phyloP scores from a whole-genome alignment of 1,140 invertebrate genomes.

The Drosophila kikkawai region DNA sequence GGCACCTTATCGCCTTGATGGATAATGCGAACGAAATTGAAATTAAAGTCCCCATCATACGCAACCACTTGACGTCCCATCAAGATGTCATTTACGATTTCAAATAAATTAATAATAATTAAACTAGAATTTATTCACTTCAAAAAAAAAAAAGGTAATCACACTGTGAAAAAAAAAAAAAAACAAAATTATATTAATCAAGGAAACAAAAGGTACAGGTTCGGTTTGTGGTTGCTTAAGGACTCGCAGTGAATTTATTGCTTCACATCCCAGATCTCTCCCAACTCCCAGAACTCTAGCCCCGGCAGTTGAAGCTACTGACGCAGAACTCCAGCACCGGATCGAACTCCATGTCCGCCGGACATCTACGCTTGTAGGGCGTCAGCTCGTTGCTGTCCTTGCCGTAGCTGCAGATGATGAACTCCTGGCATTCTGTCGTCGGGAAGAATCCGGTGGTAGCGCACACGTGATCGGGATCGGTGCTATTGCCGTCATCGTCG shows the following conservation, averaged over 20 bases:
- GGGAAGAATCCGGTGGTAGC: slow-evolving; percentile 48
- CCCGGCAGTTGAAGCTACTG: slow-evolving; percentile 12
- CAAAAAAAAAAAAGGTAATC: slow-evolving; percentile 36
- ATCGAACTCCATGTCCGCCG: slow-evolving; percentile 54
- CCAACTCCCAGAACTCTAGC: not conserved
- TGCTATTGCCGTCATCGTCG: not conserved
- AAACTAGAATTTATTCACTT: slow-evolving; percentile 67
- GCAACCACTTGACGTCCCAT: slow-evolving; percentile 22
- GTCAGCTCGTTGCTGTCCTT: not conserved
- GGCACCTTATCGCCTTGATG: slow-evolving; percentile 15
- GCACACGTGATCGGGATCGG: slow-evolving; percentile 19
- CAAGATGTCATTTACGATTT: slow-evolving; percentile 37
- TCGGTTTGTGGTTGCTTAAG: slow-evolving; percentile 24
- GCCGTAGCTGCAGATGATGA: slow-evolving; percentile 46
- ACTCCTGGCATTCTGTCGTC: slow-evolving; percentile 40
- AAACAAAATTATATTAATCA: not conserved
- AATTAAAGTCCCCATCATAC: slow-evolving; percentile 35
- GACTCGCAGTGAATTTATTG: slow-evolving; percentile 32
- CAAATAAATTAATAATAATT: slow-evolving; percentile 62
- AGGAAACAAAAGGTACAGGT: slow-evolving; percentile 23
- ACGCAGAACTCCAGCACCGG: slow-evolving; percentile 19
- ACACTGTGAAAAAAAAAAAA: slow-evolving; percentile 21
- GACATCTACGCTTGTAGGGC: slow-evolving; percentile 25
- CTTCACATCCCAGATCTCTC: not conserved
- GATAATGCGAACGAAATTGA: slow-evolving; percentile 40